Base-by-base conservation (phyloP, 2,113 vertebrate genomes). In the Tachycineta bicolor region DNA sequence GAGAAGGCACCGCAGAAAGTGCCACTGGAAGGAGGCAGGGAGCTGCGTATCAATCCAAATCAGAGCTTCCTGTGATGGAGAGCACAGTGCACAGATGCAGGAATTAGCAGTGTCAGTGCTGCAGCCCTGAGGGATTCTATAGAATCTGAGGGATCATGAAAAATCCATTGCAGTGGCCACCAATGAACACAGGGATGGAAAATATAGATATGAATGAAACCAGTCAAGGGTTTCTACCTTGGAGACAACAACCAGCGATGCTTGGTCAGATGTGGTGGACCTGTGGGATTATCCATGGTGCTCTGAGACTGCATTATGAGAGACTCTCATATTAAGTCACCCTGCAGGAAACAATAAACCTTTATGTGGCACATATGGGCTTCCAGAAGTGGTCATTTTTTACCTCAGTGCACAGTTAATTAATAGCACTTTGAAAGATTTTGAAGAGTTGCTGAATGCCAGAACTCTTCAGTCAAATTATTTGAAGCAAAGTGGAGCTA, bases 11-110 rank as follows among this genome's bases (percentile, higher is more conserved):
- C 37, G 64, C 69, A 91, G 69, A 28, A 55, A 73, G 17, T 29
- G 76, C 16, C 83, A n/a, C 59, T 81, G 91, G 47, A 18, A 52
- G 63, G 75, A 87, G 55, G 56, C 21, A 34, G 46, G 87, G 81
- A 82, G 58, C 56, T 70, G 33, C 8, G 5, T 1, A 13, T 50
- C 73, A 26, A 1, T 19, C 28, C 74, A 37, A 69, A n/a, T 16
- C 77, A 39, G 39, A 84, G 62, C 41, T 71, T 31, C 44, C 49
- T 63, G 34, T 31, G 9, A 20, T 1, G 56, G 65, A 46, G 55
- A 63, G 11, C 14, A 8, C 10, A n/a, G 60, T 0, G 5, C 15
- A 43, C 22, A 46, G 56, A 12, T 13, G 26, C 29, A 52, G 12
- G 68, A 52, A 71, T 56, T 3, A 70, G 31, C 18, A 14, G 69